Conservation (phyloP, 35 echinoderm and acorn worm species). For the Anneissia japonica region DNA sequence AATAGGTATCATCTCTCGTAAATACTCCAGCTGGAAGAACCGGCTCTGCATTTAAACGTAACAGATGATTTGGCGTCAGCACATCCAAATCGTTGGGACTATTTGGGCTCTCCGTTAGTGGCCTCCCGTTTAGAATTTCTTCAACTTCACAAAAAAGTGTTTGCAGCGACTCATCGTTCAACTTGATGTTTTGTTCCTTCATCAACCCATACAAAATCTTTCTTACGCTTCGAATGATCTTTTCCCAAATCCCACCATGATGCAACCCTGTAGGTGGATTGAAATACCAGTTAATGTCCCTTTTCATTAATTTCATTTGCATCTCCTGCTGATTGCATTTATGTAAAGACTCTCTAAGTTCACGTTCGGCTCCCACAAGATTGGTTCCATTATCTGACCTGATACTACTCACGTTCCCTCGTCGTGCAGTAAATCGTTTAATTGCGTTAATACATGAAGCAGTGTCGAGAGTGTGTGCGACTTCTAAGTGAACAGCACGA, state of each 20-base stretch:
- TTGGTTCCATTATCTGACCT: slow-evolving; percentile 52
- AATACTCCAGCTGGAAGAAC: slow-evolving; percentile 10
- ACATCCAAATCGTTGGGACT: neutral
- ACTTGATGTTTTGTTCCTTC: slow-evolving; percentile 15
- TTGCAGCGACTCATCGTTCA: slow-evolving; percentile 8
- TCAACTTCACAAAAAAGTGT: slow-evolving; percentile 16
- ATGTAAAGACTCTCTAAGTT: slow-evolving; percentile 21
- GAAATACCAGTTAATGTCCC: slow-evolving; percentile 11
- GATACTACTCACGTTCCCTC: slow-evolving; percentile 25
- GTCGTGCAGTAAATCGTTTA: slow-evolving; percentile 32
- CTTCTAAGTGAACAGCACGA: slow-evolving; percentile 55
- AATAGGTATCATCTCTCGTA: slow-evolving; percentile 12
- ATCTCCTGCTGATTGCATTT: slow-evolving; percentile 27
- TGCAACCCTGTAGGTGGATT: slow-evolving; percentile 16
- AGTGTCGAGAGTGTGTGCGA: slow-evolving; percentile 29
- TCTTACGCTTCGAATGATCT: neutral
- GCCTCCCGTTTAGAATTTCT: slow-evolving; percentile 21
- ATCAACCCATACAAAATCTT: neutral
- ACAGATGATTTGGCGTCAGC: slow-evolving; percentile 12
- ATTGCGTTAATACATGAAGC: slow-evolving; percentile 44
- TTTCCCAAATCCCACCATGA: slow-evolving; percentile 3
- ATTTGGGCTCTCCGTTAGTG: neutral
- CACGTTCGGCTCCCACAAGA: slow-evolving; percentile 38
- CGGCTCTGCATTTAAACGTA: neutral
- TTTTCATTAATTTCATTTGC: neutral